phyloP scores from a whole-genome alignment of 2,888 invertebrate genomes.

The Drosophila mercatorum region DNA sequence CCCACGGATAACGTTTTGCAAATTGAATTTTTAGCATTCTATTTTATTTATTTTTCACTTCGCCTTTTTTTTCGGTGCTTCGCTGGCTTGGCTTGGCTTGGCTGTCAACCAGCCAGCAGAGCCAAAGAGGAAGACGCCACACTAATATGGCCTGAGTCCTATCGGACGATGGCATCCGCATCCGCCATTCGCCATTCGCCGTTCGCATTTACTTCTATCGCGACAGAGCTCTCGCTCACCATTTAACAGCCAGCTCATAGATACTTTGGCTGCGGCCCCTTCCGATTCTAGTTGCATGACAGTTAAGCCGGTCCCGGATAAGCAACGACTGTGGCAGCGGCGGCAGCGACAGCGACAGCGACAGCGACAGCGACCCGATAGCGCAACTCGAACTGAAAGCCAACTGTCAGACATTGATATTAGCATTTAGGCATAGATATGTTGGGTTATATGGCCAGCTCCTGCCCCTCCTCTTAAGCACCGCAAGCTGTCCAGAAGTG shows the following conservation, averaged over 20 bases:
- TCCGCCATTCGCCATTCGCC: conserved; percentile 15
- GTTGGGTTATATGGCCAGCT: conserved; percentile 30
- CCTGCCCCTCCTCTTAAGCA: too few species aligned
- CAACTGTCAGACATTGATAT: conserved; percentile 77
- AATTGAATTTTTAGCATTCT: conserved; percentile 82
- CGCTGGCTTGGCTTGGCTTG: conserved; percentile 13
- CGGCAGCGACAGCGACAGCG: conserved; percentile 2
- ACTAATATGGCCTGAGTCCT: conserved; percentile 40
- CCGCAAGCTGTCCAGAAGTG: background rate
- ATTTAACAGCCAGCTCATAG: conserved; percentile 65
- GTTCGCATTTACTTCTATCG: conserved; percentile 50
- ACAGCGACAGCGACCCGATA: conserved; percentile 15
- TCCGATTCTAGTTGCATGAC: conserved; percentile 74
- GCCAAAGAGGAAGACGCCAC: conserved; percentile 2
- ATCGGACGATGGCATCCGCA: conserved; percentile 38
- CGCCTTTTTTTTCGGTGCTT: conserved; percentile 31
- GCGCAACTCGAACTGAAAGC: conserved; percentile 58
- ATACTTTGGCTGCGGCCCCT: conserved; percentile 51
- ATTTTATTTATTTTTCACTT: conserved; percentile 80
- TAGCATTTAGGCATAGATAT: conserved; percentile 74
- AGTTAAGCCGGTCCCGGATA: conserved; percentile 74
- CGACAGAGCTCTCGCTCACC: conserved; percentile 35
- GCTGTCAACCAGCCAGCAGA: conserved; percentile 10
- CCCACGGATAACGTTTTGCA: conserved; percentile 83
- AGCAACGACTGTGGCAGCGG: conserved; percentile 40